Evolutionary conservation across 2,888 invertebrate genomes (phyloP), one percentile per base, ranked within the genome.

Genomic region (Rhagonycha fulva): DNA sequence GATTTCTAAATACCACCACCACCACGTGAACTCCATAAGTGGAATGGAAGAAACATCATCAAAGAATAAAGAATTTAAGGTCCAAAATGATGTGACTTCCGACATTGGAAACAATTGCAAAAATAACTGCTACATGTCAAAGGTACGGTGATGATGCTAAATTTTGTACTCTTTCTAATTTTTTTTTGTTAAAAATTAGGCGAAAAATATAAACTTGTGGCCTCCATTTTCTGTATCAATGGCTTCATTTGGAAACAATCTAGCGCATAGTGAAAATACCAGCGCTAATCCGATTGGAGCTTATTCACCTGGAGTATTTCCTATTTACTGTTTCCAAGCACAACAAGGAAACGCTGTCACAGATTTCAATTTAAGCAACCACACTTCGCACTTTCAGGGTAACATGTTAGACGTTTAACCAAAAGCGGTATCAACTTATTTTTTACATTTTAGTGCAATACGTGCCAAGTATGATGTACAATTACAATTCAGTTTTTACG

Each of bases 401-500:
- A 79, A 74, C 9, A 32, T 19, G 10, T 11, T 9, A 12, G 14
- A 3, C 14, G 11, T 3, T n/a, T 12, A 60, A 12, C 47, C 9
- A n/a, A 24, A 12, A 4, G 12, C n/a, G 61, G 9, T 61, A n/a
- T 19, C n/a, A 12, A 60, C n/a, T 70, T 73, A n/a, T 30, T 62
- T 30, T 5, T 26, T 23, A 32, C 10, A 47, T 89, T 89, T 82
- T 89, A 89, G 91, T 94, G 80, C 92, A 91, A 81, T 94, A 91
- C 80, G 89, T 94, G 88, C 88, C 91, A 4, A 89, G 90, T 3
- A 87, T 92, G 80, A 89, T 92, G 86, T 92, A 91, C 91, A 79
- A 90, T 90, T 82, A 89, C 90, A 70, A 84, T 76, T 85, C 90
- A n/a, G 82, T 91, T 61, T 89, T 90, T 80, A n/a, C 47, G 7